Percentiles rank a stretch among this genome's conserved stretches.
These are phyloP conservation scores for Pachymerium ferrugineum DNA, from an alignment of 2,888 invertebrate genomes.

Conservation along the genomic window DNA sequence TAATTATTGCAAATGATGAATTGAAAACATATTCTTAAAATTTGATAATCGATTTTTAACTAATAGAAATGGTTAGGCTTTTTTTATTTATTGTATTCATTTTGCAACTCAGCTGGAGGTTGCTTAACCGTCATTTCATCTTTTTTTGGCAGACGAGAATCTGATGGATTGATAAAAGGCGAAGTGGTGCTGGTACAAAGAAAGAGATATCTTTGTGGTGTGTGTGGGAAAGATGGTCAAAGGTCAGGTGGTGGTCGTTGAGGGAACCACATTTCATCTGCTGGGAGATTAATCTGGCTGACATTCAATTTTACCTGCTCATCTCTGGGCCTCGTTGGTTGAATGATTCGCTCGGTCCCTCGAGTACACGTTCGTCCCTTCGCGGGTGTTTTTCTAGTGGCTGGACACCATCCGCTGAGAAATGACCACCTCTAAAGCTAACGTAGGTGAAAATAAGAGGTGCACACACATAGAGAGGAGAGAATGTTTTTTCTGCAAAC, in stretches of 20 bases:
- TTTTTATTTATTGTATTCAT: too few species aligned
- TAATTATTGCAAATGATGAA: constrained; percentile 9
- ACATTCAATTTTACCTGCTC: constrained; percentile 27
- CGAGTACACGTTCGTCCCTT: not conserved
- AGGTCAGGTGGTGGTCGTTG: constrained; percentile 27
- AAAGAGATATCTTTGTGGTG: constrained; percentile 19
- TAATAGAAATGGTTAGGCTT: too few species aligned
- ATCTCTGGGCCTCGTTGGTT: constrained; percentile 21
- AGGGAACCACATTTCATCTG: constrained; percentile 24
- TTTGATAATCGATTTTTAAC: too few species aligned
- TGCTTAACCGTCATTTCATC: too few species aligned
- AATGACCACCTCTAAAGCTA: constrained; percentile 22
- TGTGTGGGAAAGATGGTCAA: constrained; percentile 20
- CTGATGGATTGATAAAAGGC: constrained; percentile 27
- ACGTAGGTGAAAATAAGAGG: constrained; percentile 23
- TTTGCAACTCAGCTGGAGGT: too few species aligned
- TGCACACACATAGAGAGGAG: too few species aligned
- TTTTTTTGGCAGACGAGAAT: constrained; percentile 9
- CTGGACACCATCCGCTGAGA: constrained; percentile 27
- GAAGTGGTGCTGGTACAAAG: constrained; percentile 6
- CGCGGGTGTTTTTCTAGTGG: constrained; percentile 25
- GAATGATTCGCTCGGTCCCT: constrained; percentile 11
- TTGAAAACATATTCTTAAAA: too few species aligned
- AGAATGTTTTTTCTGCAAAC: constrained; percentile 23
- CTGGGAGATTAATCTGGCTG: constrained; percentile 27